A percentile compares a stretch with the other conserved stretches of the same genome.
Conservation (phyloP, 2,888 invertebrate species). For the Aelia acuminata region DNA sequence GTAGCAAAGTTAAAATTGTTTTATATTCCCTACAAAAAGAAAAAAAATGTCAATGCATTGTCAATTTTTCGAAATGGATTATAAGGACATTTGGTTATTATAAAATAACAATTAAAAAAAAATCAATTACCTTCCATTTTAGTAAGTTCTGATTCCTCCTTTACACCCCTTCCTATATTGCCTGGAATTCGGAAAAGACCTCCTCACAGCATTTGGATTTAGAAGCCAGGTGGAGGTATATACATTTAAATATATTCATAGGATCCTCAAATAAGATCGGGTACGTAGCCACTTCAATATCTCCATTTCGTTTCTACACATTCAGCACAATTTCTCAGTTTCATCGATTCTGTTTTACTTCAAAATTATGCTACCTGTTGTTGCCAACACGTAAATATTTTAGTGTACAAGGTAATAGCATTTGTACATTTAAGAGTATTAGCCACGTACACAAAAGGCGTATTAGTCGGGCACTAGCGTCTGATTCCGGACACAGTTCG, state of each 20-base stretch:
- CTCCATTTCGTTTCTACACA: not conserved
- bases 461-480: too few species aligned
- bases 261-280: constrained; percentile 3
- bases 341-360: not conserved
- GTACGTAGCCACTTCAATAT: constrained; percentile 11
- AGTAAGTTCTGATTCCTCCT: not conserved
- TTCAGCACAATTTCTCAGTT: not conserved
- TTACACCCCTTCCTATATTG: not conserved
- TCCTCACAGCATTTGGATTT: not conserved
- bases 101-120: too few species aligned
- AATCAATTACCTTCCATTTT: not conserved
- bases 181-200: constrained; percentile 24
- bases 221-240: not conserved
- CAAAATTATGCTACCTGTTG: not conserved
- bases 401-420: too few species aligned
- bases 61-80: too few species aligned
- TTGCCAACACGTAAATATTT: too few species aligned
- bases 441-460: too few species aligned
- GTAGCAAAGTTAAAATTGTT: too few species aligned
- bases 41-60: too few species aligned
- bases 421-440: too few species aligned
- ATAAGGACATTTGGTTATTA: too few species aligned
- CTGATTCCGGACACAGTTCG: too few species aligned
- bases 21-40: too few species aligned
- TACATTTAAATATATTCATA: constrained; percentile 44